Evolutionary conservation across 2,888 invertebrate genomes (phyloP).

Genomic region (Belgica antarctica): DNA sequence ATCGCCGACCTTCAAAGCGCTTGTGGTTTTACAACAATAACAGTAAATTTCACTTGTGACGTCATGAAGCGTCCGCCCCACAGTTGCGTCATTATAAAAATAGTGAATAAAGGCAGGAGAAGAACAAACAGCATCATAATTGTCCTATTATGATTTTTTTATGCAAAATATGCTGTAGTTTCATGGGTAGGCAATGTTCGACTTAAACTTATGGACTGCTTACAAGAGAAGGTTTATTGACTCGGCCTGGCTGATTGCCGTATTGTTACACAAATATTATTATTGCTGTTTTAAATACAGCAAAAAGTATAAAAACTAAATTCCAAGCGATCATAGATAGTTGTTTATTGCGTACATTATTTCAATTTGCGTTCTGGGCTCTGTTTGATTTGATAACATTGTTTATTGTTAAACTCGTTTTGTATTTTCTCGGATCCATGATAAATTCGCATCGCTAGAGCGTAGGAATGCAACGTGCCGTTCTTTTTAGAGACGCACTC

Average conservation of each 20-base stretch:
- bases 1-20: no score
- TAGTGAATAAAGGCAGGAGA: background rate
- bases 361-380: conserved; percentile 15
- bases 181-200: conserved; percentile 5
- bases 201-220: background rate
- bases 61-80: no score
- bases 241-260: conserved; percentile 27
- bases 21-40: no score
- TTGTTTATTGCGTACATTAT: conserved; percentile 14
- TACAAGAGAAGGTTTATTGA: conserved; percentile 16
- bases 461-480: background rate
- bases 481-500: background rate
- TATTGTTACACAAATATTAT: conserved; percentile 29
- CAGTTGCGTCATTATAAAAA: conserved; percentile 15
- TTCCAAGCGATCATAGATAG: conserved; percentile 16
- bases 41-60: no score
- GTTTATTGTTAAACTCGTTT: conserved; percentile 7
- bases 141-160: conserved; percentile 36
- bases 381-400: conserved; percentile 25
- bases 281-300: conserved; percentile 8
- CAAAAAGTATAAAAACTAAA: background rate
- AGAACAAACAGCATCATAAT: conserved; percentile 39
- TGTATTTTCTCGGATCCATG: background rate
- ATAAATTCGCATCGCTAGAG: background rate
- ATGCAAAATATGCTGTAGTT: conserved; percentile 24